Evolutionary conservation across 2,888 invertebrate species (phyloP).

Genomic region (Tinea trinotella): DNA sequence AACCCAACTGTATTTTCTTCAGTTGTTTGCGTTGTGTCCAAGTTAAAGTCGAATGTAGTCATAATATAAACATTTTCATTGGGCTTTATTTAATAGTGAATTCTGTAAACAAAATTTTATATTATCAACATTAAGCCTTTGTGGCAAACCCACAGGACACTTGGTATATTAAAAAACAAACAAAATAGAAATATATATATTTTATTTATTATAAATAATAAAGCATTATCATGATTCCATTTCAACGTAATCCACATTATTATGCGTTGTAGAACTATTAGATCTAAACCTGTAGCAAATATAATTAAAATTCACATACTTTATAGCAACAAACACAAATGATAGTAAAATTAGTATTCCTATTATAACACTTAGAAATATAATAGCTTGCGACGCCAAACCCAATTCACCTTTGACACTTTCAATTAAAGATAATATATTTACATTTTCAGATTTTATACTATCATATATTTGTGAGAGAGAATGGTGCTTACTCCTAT

Average conservation of each 20-base stretch:
- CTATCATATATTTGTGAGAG: neutral
- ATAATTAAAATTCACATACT: conserved; percentile 4
- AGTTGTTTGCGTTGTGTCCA: no score
- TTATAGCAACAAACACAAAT: neutral
- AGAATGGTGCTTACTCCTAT: conserved; percentile 1
- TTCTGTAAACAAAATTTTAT: no score
- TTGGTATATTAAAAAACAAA: no score
- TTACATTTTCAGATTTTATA: conserved; percentile 10
- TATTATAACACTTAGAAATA: neutral
- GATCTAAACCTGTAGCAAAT: conserved; percentile 3
- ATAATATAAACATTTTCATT: no score
- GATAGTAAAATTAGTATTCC: neutral
- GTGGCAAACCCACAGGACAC: no score
- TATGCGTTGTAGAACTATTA: neutral
- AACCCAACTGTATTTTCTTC: no score
- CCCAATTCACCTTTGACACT: neutral
- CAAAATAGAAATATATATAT: no score
- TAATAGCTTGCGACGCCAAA: neutral
- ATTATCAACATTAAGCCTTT: no score
- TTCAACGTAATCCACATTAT: conserved; percentile 1
- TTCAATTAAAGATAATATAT: neutral
- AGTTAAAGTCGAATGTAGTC: no score
- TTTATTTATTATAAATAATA: neutral
- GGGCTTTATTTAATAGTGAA: no score
- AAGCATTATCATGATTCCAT: neutral